A percentile compares a stretch with the other conserved stretches of the same genome.
Evolutionary conservation across 2,888 invertebrate genomes (phyloP).

Genomic region (Cybosia mesomella): DNA sequence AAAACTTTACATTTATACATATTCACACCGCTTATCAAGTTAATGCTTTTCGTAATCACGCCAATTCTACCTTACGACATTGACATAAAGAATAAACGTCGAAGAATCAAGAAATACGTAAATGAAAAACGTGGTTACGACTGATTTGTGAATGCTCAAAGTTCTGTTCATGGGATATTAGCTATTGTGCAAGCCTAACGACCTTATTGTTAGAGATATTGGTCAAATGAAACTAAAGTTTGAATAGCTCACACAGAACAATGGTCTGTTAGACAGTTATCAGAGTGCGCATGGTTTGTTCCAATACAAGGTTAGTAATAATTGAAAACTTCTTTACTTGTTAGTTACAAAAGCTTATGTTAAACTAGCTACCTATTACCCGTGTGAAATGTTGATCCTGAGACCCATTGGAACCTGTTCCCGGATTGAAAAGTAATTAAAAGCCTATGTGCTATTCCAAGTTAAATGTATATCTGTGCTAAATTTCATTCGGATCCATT

Average conservation of each 20-base stretch:
- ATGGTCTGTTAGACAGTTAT: conserved; percentile 33
- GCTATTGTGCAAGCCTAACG: conserved; percentile 48
- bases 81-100: conserved; percentile 1
- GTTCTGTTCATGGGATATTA: conserved; percentile 38
- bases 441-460: no score
- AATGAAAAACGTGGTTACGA: conserved; percentile 9
- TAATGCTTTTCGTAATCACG: neutral
- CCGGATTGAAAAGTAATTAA: neutral
- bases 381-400: neutral
- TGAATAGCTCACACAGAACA: conserved; percentile 25
- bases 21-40: conserved; percentile 38
- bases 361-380: neutral
- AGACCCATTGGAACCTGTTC: neutral
- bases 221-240: conserved; percentile 30
- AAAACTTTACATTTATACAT: conserved; percentile 36
- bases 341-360: neutral
- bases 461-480: no score
- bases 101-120: neutral
- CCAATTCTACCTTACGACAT: conserved; percentile 9
- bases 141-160: conserved; percentile 21
- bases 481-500: no score
- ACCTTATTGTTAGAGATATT: conserved; percentile 51
- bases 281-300: conserved; percentile 14
- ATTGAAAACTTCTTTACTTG: conserved; percentile 5
- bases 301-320: conserved; percentile 5